Evolutionary conservation across 1,140 invertebrate species (phyloP).

Genomic region (Drosophila fuyamai): DNA sequence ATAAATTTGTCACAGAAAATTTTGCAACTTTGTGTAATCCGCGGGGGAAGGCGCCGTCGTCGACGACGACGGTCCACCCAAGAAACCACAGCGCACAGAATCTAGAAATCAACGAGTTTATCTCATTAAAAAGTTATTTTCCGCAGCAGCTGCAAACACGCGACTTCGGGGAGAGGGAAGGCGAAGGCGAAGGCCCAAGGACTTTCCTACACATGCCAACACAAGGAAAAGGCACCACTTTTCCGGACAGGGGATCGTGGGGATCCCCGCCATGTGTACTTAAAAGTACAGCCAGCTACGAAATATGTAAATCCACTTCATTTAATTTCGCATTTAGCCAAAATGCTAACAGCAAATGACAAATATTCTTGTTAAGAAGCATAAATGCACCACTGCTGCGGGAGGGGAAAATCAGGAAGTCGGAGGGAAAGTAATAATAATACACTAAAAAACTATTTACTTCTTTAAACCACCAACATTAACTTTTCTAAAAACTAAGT

Average conservation of each 20-base stretch:
- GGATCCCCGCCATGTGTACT: slow-evolving; percentile 62
- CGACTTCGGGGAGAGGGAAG: slow-evolving; percentile 41
- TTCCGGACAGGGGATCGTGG: neutral
- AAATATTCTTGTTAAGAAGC: slow-evolving; percentile 82
- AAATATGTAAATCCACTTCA: slow-evolving; percentile 83
- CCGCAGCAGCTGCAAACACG: slow-evolving; percentile 80
- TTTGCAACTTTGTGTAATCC: slow-evolving; percentile 83
- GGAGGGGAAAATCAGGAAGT: slow-evolving; percentile 16
- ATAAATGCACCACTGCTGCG: slow-evolving; percentile 67
- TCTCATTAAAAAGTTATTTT: slow-evolving; percentile 84
- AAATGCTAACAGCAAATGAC: slow-evolving; percentile 83
- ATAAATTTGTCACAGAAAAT: slow-evolving; percentile 83
- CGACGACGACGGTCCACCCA: slow-evolving; percentile 59
- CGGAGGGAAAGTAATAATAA: neutral
- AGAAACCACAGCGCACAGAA: slow-evolving; percentile 74
- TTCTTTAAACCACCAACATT: neutral
- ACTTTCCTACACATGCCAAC: slow-evolving; percentile 72
- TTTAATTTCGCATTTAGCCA: slow-evolving; percentile 83
- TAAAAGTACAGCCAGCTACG: slow-evolving; percentile 76
- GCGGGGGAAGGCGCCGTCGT: slow-evolving; percentile 49
- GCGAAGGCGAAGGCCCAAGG: slow-evolving; percentile 30
- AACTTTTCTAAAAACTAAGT: no score
- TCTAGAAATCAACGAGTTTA: slow-evolving; percentile 84
- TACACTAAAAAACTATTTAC: slow-evolving; percentile 1
- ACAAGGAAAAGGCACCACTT: slow-evolving; percentile 29